Base-by-base conservation (phyloP, 2,797 vertebrate genomes). In the Falco naumanni region DNA sequence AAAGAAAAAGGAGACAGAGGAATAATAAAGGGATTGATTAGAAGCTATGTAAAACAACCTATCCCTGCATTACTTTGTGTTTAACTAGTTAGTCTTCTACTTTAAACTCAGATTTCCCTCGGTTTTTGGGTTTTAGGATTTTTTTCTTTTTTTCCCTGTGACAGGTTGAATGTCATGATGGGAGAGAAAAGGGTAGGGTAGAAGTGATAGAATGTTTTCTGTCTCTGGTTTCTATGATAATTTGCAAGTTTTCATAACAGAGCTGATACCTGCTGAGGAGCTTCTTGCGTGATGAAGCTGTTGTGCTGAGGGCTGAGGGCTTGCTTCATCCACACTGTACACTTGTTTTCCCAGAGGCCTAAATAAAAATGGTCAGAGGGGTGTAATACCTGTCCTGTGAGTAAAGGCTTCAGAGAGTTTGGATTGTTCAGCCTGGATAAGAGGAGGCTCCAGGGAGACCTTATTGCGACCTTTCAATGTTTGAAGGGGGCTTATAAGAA, bases 91-190 rank as follows among this genome's bases (percentile, higher is more conserved):
- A 51, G 53, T 61, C 39, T 90, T 91, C 33, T 8, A 16, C 26
- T 92, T 59, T 39, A 87, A 69, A 31, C 13, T 74, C 41, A 21
- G 18, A 11, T 91, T 95, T 68, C 18, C 15, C 29, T 51, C 64
- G 8, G 6, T 26, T 15, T 45, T 82, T 37, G 13, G 2, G 1
- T 29, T 60, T 45, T 24, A 16, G 43, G 16, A 45, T 28, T 26
- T 7, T 43, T 3, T 0, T 13, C 3, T 54, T 69, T 45, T 41
- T 37, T 1, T 19, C n/a, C 5, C 11, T 56, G 22, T 39, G 26
- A 13, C 37, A 8, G 13, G 10, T 77, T 90, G 51, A 79, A 19
- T 76, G 16, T 61, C 24, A 0, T 37, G 10, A 19, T 47, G 29
- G 51, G 16, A 81, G 41, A 72, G 20, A 37, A 75, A 47, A 43